Evolutionary conservation across 1,140 invertebrate species (phyloP).

Genomic region (Eumaeus atala): DNA sequence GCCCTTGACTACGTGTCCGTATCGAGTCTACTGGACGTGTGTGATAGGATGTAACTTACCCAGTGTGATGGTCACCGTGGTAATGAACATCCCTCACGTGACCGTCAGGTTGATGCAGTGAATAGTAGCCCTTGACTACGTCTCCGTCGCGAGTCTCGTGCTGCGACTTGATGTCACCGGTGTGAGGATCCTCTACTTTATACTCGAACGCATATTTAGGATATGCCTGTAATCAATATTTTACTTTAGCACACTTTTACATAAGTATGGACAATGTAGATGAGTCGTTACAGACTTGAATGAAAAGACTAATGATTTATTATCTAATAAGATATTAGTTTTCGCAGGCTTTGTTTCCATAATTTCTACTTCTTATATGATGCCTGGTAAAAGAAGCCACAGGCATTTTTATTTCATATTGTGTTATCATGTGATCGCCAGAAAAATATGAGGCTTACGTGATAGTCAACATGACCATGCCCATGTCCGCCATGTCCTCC

Average conservation of each 20-base stretch:
- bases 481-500: conserved; percentile 19
- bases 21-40: no score
- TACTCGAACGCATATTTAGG: conserved; percentile 67
- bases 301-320: no score
- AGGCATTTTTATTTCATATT: no score
- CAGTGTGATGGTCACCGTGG: conserved; percentile 64
- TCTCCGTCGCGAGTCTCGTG: conserved; percentile 75
- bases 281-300: no score
- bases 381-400: no score
- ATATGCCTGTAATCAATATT: conserved; percentile 35
- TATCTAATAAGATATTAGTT: no score
- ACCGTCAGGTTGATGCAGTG: conserved; percentile 72
- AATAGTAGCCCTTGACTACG: conserved; percentile 73
- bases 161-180: conserved; percentile 66
- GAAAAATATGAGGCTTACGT: conserved; percentile 29
- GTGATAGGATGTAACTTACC: conserved; percentile 30
- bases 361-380: no score
- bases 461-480: conserved; percentile 36
- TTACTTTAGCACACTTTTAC: no score
- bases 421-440: no score
- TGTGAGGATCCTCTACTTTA: conserved; percentile 62
- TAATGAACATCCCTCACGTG: conserved; percentile 69
- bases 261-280: no score
- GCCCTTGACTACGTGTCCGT: conserved; percentile 30
- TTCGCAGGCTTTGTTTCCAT: no score